These are phyloP conservation scores for Eclectus roratus DNA, from an alignment of 2,113 vertebrate species.

Conservation along the genomic window DNA sequence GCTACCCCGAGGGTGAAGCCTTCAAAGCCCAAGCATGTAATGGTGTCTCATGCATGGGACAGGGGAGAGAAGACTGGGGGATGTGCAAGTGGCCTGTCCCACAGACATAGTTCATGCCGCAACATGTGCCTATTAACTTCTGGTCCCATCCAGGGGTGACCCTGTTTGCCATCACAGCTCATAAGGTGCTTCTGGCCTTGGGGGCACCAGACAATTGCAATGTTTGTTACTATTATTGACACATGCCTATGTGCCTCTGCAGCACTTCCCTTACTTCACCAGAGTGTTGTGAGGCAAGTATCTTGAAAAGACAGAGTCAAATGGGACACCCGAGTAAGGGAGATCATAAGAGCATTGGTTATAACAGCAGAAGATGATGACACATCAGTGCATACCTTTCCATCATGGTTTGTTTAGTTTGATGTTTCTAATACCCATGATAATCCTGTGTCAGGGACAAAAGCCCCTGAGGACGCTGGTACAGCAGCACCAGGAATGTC, in stretches of 20 bases:
- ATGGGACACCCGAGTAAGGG: background rate
- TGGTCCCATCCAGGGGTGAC: background rate
- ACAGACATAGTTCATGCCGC: too few relatives aligned
- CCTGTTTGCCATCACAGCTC: background rate
- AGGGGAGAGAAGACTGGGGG: background rate
- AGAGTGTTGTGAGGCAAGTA: background rate
- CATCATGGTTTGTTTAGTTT: background rate
- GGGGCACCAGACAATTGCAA: background rate
- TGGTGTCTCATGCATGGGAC: background rate
- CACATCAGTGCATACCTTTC: background rate
- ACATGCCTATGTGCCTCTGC: background rate
- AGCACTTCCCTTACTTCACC: background rate
- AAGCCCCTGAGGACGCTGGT: background rate
- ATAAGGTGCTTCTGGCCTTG: background rate
- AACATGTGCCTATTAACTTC: background rate
- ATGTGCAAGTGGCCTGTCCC: background rate
- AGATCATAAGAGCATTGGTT: background rate
- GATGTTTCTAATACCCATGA: background rate
- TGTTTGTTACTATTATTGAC: conserved; percentile 1
- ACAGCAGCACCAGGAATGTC: background rate
- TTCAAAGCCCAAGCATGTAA: background rate
- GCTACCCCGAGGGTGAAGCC: background rate
- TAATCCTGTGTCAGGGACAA: background rate
- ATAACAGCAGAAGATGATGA: background rate
- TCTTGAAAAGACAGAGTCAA: background rate